Base-by-base conservation (phyloP, 1,140 invertebrate genomes). In the Drosophila melanica region DNA sequence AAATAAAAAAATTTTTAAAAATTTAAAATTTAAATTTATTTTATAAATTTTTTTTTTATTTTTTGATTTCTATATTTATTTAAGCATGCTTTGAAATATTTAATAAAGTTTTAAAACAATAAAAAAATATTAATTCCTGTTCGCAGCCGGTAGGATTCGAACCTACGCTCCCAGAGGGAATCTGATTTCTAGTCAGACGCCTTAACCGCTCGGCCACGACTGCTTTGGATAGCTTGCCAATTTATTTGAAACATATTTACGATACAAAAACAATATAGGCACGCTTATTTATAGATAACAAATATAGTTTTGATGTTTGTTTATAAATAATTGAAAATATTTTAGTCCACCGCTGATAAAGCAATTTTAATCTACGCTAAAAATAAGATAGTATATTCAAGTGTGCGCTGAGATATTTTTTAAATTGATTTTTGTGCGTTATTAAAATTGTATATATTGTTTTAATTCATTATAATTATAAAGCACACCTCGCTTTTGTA, bases 151-250 rank as follows among this genome's bases (percentile, higher is more conserved):
- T 95, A 96, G 95, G 95, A 96, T 95, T 96, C 95, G 95, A 96
- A 96, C 95, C 95, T 96, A 95, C 95, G 95, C 95, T 95, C 95
- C 95, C 95, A 95, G 94, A 95, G 95, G 95, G 95, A 95, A 95
- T 95, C 95, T 95, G 95, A 95, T 95, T 95, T 95, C 95, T 95
- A 95, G 95, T 96, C 95, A 95, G 95, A 95, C 95, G 95, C 95
- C 95, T 96, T 96, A 96, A 96, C 95, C 95, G 94, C 95, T 96
- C 95, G 95, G 95, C 95, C 95, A 96, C 94, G 95, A 95, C 95
- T 95, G 95, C 95, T 72, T 14, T 35, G 18, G 0, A 16, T 6
- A 23, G 3, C 2, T 6, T 1, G 9, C 7, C 5, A 16, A 23
- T 18, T 47, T 9, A 27, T 30, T 16, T 14, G 5, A 41, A 23